Base-by-base conservation (phyloP, 1,140 invertebrate genomes). In the Laupala kohalensis region DNA sequence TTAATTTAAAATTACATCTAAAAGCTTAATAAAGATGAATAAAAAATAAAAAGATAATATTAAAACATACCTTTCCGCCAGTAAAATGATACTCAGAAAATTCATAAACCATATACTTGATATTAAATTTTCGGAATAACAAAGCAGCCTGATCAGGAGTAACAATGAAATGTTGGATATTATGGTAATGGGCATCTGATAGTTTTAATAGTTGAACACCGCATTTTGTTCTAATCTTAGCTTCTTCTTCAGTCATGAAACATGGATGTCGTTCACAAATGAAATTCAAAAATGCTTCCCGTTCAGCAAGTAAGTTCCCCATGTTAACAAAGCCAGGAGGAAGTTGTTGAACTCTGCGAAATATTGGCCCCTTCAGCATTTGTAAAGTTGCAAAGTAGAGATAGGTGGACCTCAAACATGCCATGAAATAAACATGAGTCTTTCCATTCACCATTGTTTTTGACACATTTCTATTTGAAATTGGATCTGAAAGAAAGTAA, bases 381-480 rank as follows among this genome's bases (percentile, higher is more conserved):
- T 77, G 77, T 4, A 83, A 83, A 62, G 82, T 77, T 13, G 78
- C 80, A 78, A 84, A 85, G 73, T 85, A 85, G 25, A 78, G 74
- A 72, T 80, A 84, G 4, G 82, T 77, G 53, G 77, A 78, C 37
- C 79, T 75, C 13, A 86, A 73, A 25, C 80, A 78, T 23, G 81
- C 78, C 27, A 80, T 76, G 69, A 84, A 81, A 74, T 82, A 86
- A 37, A 84, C 81, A 76, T 80, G 84, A 3, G 82, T 76, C 69
- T 77, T 75, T 26, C 77, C 78, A 67, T 80, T 81, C 66, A 78
- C 80, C 19, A 84, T 77, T 25, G 78, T 79, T 29, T 81, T 74
- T 66, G 83, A 78, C 23, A 84, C 74, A 78, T 85, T 86, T 75
- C 82, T 77, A 69, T 81, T 83, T 25, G 77, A 74, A 76, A 82